Base-by-base conservation (phyloP, 2,113 vertebrate genomes). In the Psittacula cyanocephala region DNA sequence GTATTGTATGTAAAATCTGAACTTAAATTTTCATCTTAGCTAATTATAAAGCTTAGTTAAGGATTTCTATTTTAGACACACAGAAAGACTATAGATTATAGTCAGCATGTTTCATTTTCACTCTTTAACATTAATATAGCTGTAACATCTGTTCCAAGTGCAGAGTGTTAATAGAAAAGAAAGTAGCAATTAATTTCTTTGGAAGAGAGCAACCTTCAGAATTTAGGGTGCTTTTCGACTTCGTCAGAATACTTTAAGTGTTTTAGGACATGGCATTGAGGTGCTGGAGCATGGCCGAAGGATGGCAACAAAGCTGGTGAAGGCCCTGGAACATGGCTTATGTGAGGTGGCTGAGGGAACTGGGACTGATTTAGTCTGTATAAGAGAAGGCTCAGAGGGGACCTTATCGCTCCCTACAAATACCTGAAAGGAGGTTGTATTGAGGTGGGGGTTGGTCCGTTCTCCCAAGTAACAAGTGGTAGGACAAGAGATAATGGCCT, bases 401-500 rank as follows among this genome's bases (percentile, higher is more conserved):
- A 28, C 53, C 60, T 35, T 35, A 0, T 53, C 7, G 17, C 46
- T 79, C 46, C 68, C n/a, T 60, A 60, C 52, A 72, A 1, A 2
- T 62, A 19, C 50, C 85, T 71, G 78, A 23, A 46, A 59, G 64
- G 78, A 52, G 70, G 37, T 37, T 28, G 8, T 20, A 46, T 11
- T 11, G 0, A 2, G 13, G 7, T 59, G 22, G 5, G 3, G 4
- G 15, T 60, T 1, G 0, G 29, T 28, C 8, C n/a, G 19, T 69
- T 47, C 24, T 86, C 12, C 11, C 53, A 68, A 16, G 74, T 55
- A 55, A 22, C 60, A 55, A 41, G 60, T 2, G 11, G 22, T 29
- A 68, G 60, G 46, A 60, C 1, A 27, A 39, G 16, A 18, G 47
- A 33, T 1, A 50, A n/a, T 0, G 0, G 28, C 62, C 33, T 57